These are phyloP conservation scores for Leucozona laternaria DNA, from an alignment of 2,888 invertebrate species.

Conservation along the genomic window DNA sequence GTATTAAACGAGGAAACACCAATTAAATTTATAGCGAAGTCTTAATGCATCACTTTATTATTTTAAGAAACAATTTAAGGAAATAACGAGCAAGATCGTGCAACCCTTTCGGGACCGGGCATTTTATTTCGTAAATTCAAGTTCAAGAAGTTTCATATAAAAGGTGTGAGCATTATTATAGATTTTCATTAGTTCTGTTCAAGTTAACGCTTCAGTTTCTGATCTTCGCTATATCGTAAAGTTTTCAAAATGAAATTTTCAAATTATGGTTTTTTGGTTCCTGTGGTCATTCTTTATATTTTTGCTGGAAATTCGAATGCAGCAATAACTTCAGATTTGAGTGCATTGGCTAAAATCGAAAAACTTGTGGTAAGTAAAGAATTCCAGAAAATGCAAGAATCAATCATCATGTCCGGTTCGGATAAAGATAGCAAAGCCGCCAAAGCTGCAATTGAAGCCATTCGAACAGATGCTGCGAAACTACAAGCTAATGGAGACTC, in stretches of 20 bases:
- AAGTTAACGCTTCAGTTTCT: neutral
- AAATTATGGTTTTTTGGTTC: neutral
- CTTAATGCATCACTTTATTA: too few species aligned
- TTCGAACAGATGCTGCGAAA: neutral
- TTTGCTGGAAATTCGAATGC: neutral
- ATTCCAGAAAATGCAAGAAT: neutral
- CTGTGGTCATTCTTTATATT: neutral
- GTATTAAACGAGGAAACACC: too few species aligned
- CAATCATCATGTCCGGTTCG: neutral
- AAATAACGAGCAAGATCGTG: too few species aligned
- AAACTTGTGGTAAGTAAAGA: neutral
- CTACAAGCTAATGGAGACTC: neutral
- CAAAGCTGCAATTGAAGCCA: neutral
- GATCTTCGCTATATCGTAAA: neutral
- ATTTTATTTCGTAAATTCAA: too few species aligned
- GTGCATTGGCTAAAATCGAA: neutral
- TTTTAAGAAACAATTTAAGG: too few species aligned
- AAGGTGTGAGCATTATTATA: neutral
- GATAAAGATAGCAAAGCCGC: neutral
- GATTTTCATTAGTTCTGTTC: neutral
- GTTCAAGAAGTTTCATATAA: neutral
- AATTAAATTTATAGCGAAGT: too few species aligned
- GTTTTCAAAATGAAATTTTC: neutral
- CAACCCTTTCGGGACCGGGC: too few species aligned
- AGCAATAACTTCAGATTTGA: neutral